Base-by-base conservation (phyloP, 2,113 vertebrate genomes). In the Spilogale gracilis region DNA sequence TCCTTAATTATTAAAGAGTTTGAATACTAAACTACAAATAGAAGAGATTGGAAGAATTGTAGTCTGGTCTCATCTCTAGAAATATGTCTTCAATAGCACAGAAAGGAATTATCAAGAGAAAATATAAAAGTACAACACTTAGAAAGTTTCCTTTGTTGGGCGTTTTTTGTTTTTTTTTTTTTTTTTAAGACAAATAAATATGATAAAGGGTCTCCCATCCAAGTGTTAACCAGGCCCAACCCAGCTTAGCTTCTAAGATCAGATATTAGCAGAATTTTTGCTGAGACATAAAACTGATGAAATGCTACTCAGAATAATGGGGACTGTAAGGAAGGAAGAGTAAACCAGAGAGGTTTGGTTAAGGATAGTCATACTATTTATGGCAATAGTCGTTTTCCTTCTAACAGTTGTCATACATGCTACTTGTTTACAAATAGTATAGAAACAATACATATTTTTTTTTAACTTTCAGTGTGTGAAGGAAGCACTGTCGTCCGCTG, bases 1-100 rank as follows among this genome's bases (percentile, higher is more conserved):
- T 25, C 38, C 45, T 79, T 88, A 18, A 48, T 20, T 94, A 48
- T 20, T 94, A 25, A 73, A 6, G 92, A 79, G 54, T 88, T 71
- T 91, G 76, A 69, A 83, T 61, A 50, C 78, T 85, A 93, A 87
- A 69, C 85, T 81, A 48, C 20, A 88, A 69, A 56, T 89, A 20
- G 21, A 79, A 73, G 67, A 65, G 38, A 45, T n/a, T 78, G 27
- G 81, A 61, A 79, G 81, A 58, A 88, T 56, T 79, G 11, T 4
- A n/a, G 18, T 84, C 13, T 89, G 73, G 43, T 27, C 45, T 48
- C 9, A n/a, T 54, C 9, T 94, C n/a, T 80, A 61, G 52, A 94
- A 61, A 85, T 14, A 13, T 74, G 21, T 45, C 63, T 69, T 38
- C 67, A 30, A 18, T 61, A 74, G 52, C 48, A 74, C 32, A 52